Base-by-base conservation (phyloP, 2,888 invertebrate genomes). In the Pegoplata infirma region DNA sequence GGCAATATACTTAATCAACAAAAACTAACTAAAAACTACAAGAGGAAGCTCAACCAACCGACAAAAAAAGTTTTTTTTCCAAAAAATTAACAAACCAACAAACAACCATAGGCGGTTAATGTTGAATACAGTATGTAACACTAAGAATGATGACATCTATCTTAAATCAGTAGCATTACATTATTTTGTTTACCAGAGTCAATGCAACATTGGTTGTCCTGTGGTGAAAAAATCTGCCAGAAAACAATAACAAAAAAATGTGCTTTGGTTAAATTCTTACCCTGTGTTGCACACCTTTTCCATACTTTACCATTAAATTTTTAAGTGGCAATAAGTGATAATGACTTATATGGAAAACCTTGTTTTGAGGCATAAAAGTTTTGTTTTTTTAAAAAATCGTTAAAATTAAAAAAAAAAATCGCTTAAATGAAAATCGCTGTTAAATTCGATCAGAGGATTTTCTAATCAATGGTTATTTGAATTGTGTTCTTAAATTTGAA, bases 191-290 rank as follows among this genome's bases (percentile, higher is more conserved):
- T 53, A 53, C 2, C 17, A 17, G 40, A 58, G 49, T 53, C 58
- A 25, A 51, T 36, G 17, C 40, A 58, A 59, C n/a, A 19, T 51
- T 71, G 53, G 46, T 71, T 71, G 28, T 46, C 16, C 28, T 61
- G 44, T 53, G 28, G 69, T 53, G 28, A 25, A 59, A 17, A 68
- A 36, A n/a, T n/a, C n/a, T n/a, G n/a, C n/a, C n/a, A 32, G 19
- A 49, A 47, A 25, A 51, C 10, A 32, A 36, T 1, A 23, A 36
- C 16, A 63, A 49, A 49, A n/a, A 12, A 19, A 44, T n/a, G 19
- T 44, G n/a, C 16, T n/a, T 56, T 49, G 8, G 36, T 49, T 68
- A 10, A 49, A 58, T 58, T 10, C 58, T 51, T 58, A 32, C 36
- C n/a, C n/a, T n/a, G 5, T 40, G 36, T n/a, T n/a, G n/a, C n/a